Base-by-base conservation (phyloP, 1,140 invertebrate species). In the Anthonomus grandis region DNA sequence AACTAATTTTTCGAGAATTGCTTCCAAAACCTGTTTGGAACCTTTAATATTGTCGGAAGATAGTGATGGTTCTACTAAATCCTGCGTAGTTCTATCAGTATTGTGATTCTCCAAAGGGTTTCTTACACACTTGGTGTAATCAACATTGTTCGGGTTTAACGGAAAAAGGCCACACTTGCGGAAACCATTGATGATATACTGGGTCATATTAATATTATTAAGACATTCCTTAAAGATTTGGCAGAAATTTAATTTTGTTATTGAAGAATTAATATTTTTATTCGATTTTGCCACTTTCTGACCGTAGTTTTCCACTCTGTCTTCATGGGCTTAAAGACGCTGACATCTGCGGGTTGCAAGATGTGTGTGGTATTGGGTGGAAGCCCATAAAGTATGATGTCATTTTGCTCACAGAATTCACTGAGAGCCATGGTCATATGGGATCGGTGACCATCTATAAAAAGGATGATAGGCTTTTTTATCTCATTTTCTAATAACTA, bases 401-500 rank as follows among this genome's bases (percentile, higher is more conserved):
- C 18, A 4, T 58, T 41, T 2, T 58, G 41, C n/a, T 17, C 10
- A 25, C 51, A 55, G 24, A 55, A 55, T 8, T 42, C 23, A 15
- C 15, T 15, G 13, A 60, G 38, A 15, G 48, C 44, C 8, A 23
- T 9, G 24, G 13, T 42, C 4, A 55, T 27, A 34, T 60, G 51
- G 2, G 51, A 55, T 37, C 42, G 54, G 18, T 60, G 51, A 23
- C 36, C 51, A 49, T 60, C 58, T 17, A 60, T 22, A 15, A 60
- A 54, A n/a, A 55, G 23, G 6, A 49, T 6, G 25, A 60, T 25
- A 10, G 58, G 51, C 3, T 39, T n/a, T 60, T 55, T 47, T 21
- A 50, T 50, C 2, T 42, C 17, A 4, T 55, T 44, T 3, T 47
- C 18, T 15, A 47, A n/a, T 4, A 74, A 13, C 63, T 65, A 74